phyloP scores from a whole-genome alignment of 2,888 invertebrate genomes.

The Bruchidius siliquastri region DNA sequence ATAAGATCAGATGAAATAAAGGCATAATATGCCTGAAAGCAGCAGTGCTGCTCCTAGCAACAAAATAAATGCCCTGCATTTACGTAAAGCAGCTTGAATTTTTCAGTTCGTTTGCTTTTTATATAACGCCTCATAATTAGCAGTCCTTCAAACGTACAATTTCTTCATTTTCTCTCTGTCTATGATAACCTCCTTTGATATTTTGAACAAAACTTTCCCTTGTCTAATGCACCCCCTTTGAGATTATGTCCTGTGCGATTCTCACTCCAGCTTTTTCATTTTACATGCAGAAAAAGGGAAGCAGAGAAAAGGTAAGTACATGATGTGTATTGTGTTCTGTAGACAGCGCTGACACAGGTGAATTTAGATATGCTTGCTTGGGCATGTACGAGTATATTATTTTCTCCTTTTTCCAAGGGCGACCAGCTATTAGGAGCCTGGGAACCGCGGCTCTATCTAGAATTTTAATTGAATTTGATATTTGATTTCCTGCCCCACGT shows the following conservation, averaged over 20 bases:
- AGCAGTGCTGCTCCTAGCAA: no score
- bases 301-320: slow-evolving; percentile 76
- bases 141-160: neutral
- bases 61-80: no score
- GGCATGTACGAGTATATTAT: no score
- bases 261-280: slow-evolving; percentile 7
- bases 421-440: no score
- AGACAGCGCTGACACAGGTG: neutral
- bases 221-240: neutral
- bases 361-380: no score
- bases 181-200: neutral
- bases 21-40: no score
- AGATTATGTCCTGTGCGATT: neutral
- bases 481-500: no score
- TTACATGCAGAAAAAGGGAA: slow-evolving; percentile 72
- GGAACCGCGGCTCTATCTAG: no score
- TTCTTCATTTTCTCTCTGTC: neutral
- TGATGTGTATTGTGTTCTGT: neutral
- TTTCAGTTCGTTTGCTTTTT: neutral
- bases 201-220: neutral
- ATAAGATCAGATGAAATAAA: no score
- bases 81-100: neutral
- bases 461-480: no score
- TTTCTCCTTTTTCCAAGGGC: no score
- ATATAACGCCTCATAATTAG: neutral